Evolutionary conservation across 2,113 vertebrate species (phyloP).

Genomic region (Tautogolabrus adspersus): DNA sequence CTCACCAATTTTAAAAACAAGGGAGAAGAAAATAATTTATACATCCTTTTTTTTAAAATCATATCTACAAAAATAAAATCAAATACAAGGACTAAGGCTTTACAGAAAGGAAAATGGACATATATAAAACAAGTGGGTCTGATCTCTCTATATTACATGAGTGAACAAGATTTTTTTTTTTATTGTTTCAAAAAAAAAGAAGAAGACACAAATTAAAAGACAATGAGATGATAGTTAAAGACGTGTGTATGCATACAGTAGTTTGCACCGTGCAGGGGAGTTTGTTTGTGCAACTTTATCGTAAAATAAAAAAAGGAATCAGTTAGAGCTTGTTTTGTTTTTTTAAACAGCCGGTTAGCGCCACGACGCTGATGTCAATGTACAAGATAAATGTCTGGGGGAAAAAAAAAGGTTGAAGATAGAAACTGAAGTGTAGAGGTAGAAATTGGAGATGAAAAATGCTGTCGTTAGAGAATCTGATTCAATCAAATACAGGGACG

Average conservation of each 20-base stretch:
- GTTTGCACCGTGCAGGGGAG: conserved; percentile 79
- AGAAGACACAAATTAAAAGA: conserved; percentile 65
- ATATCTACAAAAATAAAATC: conserved; percentile 87
- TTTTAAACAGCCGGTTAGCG: conserved; percentile 18
- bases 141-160: conserved; percentile 82
- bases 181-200: conserved; percentile 52
- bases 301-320: conserved; percentile 50
- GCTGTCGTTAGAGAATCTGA: conserved; percentile 7
- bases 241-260: conserved; percentile 81
- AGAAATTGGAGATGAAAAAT: conserved; percentile 62
- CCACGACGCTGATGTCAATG: conserved; percentile 32
- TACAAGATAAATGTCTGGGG: conserved; percentile 33
- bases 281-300: conserved; percentile 72
- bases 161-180: conserved; percentile 56
- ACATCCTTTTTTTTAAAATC: conserved; percentile 73
- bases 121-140: conserved; percentile 80
- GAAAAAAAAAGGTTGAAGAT: conserved; percentile 28
- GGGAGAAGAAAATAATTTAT: conserved; percentile 86
- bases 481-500: conserved; percentile 23
- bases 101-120: conserved; percentile 78
- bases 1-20: conserved; percentile 79
- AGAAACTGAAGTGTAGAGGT: conserved; percentile 66
- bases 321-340: conserved; percentile 32
- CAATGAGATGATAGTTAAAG: conserved; percentile 66
- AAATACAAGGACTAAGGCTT: conserved; percentile 81